phyloP scores from a whole-genome alignment of 2,888 invertebrate species.

The Lasioglossum marginatum region DNA sequence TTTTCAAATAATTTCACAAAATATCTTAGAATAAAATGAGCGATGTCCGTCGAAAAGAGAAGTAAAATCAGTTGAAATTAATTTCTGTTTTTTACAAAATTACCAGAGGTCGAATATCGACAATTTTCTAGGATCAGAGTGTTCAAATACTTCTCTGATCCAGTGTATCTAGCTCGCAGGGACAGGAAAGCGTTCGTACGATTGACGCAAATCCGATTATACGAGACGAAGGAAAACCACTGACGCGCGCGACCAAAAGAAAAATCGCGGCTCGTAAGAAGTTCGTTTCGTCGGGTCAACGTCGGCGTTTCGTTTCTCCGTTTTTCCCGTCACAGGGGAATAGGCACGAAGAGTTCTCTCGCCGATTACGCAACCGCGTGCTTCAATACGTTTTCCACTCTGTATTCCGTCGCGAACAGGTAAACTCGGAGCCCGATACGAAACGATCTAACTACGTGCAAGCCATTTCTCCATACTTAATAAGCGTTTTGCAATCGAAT shows the following conservation, averaged over 20 bases:
- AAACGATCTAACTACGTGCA: background rate
- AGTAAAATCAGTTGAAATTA: no score
- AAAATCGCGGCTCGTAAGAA: background rate
- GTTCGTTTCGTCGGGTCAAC: background rate
- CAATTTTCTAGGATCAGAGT: background rate
- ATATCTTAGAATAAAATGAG: no score
- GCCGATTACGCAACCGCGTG: constrained; percentile 35
- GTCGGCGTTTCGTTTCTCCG: background rate
- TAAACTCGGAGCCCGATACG: constrained; percentile 17
- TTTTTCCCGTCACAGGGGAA: background rate
- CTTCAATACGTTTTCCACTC: constrained; percentile 29
- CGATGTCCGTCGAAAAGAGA: no score
- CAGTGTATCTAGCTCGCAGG: background rate
- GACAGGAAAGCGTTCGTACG: background rate
- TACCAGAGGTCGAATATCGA: no score
- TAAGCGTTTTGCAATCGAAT: constrained; percentile 19
- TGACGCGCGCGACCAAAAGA: constrained; percentile 10
- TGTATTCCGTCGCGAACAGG: constrained; percentile 24
- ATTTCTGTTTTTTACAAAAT: no score
- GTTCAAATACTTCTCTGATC: background rate
- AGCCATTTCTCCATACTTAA: constrained; percentile 17
- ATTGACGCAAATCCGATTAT: constrained; percentile 26
- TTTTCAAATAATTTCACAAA: no score
- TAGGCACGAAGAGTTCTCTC: constrained; percentile 24
- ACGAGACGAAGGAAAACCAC: background rate